Evolutionary conservation across 2,888 invertebrate genomes (phyloP).

Genomic region (Cataglyphis rosenhaueri): DNA sequence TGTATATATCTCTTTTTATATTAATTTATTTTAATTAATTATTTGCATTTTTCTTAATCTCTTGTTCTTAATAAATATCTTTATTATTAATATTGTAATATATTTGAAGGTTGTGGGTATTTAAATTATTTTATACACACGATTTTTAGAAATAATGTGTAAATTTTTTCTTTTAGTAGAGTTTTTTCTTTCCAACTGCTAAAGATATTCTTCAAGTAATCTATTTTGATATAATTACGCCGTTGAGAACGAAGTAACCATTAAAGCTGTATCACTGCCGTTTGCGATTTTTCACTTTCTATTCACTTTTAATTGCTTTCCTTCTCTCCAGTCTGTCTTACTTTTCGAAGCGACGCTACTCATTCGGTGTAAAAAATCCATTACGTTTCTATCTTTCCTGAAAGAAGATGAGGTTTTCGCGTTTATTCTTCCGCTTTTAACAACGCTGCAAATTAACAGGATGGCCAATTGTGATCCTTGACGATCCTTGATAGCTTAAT

Average conservation of each 20-base stretch:
- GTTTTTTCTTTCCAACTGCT: slow-evolving; percentile 58
- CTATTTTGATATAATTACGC: slow-evolving; percentile 74
- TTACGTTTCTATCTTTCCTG: slow-evolving; percentile 17
- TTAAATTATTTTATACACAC: slow-evolving; percentile 13
- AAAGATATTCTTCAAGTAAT: slow-evolving; percentile 72
- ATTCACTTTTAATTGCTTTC: slow-evolving; percentile 42
- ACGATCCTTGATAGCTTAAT: slow-evolving; percentile 25
- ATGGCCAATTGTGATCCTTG: slow-evolving; percentile 5
- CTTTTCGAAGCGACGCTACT: slow-evolving; percentile 3
- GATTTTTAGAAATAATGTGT: slow-evolving; percentile 13
- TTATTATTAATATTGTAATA: slow-evolving; percentile 1
- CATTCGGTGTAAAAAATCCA: slow-evolving; percentile 12
- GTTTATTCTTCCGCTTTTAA: slow-evolving; percentile 48
- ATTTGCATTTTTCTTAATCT: neutral
- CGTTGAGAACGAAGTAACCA: slow-evolving; percentile 64
- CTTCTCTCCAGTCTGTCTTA: slow-evolving; percentile 7
- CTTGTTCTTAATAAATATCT: slow-evolving; percentile 1
- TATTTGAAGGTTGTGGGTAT: neutral
- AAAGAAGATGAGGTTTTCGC: slow-evolving; percentile 33
- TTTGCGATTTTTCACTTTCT: slow-evolving; percentile 63
- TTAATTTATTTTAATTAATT: neutral
- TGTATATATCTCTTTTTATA: neutral
- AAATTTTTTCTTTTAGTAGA: neutral
- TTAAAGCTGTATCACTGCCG: slow-evolving; percentile 57
- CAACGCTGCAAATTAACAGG: slow-evolving; percentile 31